Conservation (phyloP, 2,113 vertebrate species). For the Lathamus discolor region DNA sequence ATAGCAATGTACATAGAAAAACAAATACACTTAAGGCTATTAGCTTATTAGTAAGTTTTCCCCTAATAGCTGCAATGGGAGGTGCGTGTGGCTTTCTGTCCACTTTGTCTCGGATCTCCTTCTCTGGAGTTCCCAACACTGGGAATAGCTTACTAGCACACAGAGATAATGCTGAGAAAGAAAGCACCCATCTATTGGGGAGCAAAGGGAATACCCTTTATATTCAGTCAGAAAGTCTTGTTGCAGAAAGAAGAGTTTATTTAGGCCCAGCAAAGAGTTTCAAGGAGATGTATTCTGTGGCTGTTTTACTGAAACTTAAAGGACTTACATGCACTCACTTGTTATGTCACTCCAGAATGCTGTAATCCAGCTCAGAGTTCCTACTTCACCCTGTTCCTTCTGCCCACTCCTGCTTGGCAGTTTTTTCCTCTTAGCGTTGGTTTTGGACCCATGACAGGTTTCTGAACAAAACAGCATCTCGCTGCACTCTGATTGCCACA, state of each 20-base stretch:
- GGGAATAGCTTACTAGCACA: neutral
- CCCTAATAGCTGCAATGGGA: neutral
- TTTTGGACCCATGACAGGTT: neutral
- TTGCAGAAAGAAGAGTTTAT: neutral
- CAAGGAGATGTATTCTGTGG: neutral
- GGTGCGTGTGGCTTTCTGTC: neutral
- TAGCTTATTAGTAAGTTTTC: neutral
- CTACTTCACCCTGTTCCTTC: neutral
- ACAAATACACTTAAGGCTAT: neutral
- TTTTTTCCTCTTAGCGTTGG: neutral
- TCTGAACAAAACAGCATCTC: neutral
- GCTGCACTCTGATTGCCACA: neutral
- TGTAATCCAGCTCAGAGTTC: neutral
- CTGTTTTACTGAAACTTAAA: neutral
- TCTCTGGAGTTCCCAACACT: neutral
- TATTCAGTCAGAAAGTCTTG: neutral
- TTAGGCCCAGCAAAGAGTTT: neutral
- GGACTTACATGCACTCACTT: neutral
- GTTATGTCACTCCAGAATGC: neutral
- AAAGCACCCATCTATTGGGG: rapidly evolving
- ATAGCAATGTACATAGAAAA: neutral
- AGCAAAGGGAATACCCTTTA: neutral
- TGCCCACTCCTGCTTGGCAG: neutral
- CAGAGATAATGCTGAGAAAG: neutral
- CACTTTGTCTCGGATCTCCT: neutral